A percentile compares a stretch with the other conserved stretches of the same genome.
Conservation (phyloP, 1,140 invertebrate genomes). For the Myzus persicae region DNA sequence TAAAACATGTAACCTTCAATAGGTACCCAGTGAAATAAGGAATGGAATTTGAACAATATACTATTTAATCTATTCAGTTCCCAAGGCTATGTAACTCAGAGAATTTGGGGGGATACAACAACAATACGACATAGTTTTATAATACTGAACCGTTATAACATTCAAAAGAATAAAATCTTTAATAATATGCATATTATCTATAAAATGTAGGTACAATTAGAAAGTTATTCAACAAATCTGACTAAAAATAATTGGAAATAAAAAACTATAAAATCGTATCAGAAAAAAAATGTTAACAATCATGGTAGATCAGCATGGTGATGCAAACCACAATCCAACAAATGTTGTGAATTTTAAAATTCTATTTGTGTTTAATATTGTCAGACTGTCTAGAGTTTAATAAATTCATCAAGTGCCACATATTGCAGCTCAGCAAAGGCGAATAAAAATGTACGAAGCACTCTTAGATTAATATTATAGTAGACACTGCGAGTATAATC, state of each 20-base stretch:
- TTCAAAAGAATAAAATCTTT: conserved; percentile 1
- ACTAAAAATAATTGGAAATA: not conserved
- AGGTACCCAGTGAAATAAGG: conserved; percentile 23
- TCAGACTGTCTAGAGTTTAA: not conserved
- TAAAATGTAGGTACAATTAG: not conserved
- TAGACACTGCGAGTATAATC: not conserved
- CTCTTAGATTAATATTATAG: not conserved
- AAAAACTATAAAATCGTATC: not conserved
- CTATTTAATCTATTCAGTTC: conserved; percentile 28
- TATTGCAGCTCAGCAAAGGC: not conserved
- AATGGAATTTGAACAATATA: conserved; percentile 36
- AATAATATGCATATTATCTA: not conserved
- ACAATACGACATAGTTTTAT: not conserved
- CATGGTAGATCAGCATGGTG: too few species aligned
- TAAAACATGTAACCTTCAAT: conserved; percentile 31
- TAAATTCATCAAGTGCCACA: not conserved
- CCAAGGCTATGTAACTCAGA: conserved; percentile 3
- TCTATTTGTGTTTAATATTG: not conserved
- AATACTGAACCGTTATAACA: not conserved
- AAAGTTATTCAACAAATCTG: not conserved
- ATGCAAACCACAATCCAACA: not conserved
- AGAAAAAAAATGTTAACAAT: too few species aligned
- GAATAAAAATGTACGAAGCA: not conserved
- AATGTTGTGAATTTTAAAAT: not conserved
- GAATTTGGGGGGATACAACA: not conserved